Evolutionary conservation across 1,140 invertebrate species (phyloP).

Genomic region (Hesperophylax magnus): DNA sequence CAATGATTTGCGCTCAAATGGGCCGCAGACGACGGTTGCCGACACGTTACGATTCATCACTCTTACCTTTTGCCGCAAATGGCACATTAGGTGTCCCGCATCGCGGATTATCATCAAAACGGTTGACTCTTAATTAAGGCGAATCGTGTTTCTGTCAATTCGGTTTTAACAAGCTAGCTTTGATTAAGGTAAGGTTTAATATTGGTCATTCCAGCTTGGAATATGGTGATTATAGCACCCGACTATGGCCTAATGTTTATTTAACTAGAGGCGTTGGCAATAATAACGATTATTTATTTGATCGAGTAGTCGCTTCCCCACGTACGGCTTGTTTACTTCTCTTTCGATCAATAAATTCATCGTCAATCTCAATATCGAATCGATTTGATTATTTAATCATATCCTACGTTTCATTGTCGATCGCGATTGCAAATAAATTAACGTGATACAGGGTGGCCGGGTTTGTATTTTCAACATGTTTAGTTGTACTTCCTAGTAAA

Average conservation of each 20-base stretch:
- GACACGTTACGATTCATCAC: too few relatives aligned
- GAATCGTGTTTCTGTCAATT: conserved; percentile 40
- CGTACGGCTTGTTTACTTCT: background rate
- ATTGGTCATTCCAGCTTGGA: background rate
- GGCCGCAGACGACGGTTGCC: too few relatives aligned
- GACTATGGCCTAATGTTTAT: background rate
- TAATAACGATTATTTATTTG: background rate
- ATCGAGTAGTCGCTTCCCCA: background rate
- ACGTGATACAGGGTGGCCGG: too few relatives aligned
- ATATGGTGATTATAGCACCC: conserved; percentile 9
- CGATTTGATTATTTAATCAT: background rate
- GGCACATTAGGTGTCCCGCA: background rate
- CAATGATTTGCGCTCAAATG: too few relatives aligned
- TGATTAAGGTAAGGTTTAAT: conserved; percentile 20
- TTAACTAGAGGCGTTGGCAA: conserved; percentile 1
- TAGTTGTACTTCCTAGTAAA: too few relatives aligned
- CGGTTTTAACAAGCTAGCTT: background rate
- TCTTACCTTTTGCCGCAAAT: too few relatives aligned
- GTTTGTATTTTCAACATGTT: too few relatives aligned
- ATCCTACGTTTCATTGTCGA: background rate
- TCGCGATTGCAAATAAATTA: background rate
- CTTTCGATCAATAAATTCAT: background rate
- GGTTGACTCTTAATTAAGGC: conserved; percentile 33
- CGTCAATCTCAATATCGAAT: background rate
- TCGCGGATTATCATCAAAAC: conserved; percentile 6